Evolutionary conservation across 2,797 vertebrate species (phyloP).

Genomic region (Pseudochirops corinnae): DNA sequence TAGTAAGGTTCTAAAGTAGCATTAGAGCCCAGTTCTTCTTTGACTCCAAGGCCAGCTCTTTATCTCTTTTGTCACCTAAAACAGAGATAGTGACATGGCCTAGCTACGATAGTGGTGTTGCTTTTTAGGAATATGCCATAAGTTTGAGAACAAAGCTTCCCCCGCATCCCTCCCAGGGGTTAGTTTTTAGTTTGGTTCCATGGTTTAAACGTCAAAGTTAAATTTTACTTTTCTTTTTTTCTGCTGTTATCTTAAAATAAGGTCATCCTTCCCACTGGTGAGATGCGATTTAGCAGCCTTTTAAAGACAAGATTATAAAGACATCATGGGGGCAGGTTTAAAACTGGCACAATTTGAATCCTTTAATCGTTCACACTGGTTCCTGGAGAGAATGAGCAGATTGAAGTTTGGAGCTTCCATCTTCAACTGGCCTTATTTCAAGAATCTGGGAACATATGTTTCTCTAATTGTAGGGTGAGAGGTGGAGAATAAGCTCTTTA

Average conservation of each 20-base stretch:
- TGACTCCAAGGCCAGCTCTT: background rate
- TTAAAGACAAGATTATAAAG: constrained; percentile 44
- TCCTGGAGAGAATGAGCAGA: constrained; percentile 59
- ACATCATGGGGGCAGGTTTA: constrained; percentile 24
- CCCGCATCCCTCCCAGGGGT: background rate
- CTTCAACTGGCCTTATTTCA: constrained; percentile 64
- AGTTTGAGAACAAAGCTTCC: background rate
- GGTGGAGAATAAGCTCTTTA: constrained; percentile 22
- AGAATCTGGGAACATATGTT: constrained; percentile 57
- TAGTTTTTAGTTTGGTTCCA: background rate
- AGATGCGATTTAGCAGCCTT: constrained; percentile 9
- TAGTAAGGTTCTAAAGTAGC: background rate
- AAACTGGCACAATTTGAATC: constrained; percentile 42
- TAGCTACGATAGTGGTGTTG: background rate
- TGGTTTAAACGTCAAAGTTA: background rate
- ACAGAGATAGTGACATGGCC: background rate
- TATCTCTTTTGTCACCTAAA: background rate
- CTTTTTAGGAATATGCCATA: constrained; percentile 22
- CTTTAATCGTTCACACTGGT: background rate
- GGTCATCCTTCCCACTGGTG: background rate
- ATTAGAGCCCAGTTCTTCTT: background rate
- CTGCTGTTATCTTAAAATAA: constrained; percentile 32
- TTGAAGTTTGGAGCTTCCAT: constrained; percentile 8
- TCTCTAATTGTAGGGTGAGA: constrained; percentile 13
- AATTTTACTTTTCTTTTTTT: constrained; percentile 20